A percentile compares a stretch with the other conserved stretches of the same genome.
Conservation (phyloP, 2,797 vertebrate genomes). For the Myotis myotis region DNA sequence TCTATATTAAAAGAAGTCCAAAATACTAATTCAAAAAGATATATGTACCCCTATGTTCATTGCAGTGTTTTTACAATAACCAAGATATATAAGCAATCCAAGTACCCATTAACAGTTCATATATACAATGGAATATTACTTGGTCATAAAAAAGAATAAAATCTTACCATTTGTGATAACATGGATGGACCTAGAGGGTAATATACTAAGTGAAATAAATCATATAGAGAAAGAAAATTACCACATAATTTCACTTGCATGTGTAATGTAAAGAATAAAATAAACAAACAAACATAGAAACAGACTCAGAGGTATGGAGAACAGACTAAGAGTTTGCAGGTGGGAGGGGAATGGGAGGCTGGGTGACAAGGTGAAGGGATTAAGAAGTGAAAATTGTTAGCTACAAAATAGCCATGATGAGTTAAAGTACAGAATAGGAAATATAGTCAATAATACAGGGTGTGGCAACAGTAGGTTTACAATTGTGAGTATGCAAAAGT, state of each 20-base stretch:
- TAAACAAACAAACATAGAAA: neutral
- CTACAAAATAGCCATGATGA: neutral
- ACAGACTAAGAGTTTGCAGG: neutral
- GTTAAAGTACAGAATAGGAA: neutral
- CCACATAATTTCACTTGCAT: neutral
- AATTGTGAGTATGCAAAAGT: neutral
- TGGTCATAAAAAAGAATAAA: neutral
- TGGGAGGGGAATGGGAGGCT: neutral
- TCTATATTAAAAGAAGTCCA: neutral
- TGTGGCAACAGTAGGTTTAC: neutral
- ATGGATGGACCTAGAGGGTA: neutral
- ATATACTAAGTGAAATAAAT: neutral
- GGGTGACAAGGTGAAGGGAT: neutral
- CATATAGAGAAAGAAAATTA: neutral
- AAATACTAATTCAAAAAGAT: neutral
- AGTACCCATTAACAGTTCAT: neutral
- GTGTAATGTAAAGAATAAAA: neutral
- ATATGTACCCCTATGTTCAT: neutral
- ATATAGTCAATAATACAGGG: neutral
- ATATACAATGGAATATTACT: neutral
- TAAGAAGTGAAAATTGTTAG: neutral
- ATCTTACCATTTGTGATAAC: neutral
- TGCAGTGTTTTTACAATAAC: neutral
- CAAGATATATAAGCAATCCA: neutral
- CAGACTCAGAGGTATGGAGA: neutral